phyloP scores from a whole-genome alignment of 2,888 invertebrate species.

The Eristalis tenax region DNA sequence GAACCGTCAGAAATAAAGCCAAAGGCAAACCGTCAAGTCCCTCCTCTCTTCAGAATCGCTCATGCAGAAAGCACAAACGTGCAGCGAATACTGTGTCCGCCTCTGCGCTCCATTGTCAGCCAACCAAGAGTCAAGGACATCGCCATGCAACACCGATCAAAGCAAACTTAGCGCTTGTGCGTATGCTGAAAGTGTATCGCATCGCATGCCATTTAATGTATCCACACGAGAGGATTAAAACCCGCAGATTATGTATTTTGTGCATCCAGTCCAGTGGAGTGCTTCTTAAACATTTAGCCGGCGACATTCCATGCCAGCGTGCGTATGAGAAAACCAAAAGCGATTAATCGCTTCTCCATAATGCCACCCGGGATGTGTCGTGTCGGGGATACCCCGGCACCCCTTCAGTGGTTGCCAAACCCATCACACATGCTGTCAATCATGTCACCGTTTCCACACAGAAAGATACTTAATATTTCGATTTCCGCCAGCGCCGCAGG shows the following conservation, averaged over 20 bases:
- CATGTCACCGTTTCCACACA: neutral
- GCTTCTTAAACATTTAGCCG: conserved; percentile 1
- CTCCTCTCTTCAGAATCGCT: neutral
- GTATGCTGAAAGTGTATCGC: neutral
- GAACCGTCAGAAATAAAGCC: neutral
- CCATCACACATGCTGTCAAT: neutral
- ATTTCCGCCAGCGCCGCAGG: conserved; percentile 24
- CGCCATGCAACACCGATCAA: neutral
- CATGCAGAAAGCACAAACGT: neutral
- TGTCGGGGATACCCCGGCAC: neutral
- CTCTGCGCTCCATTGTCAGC: neutral
- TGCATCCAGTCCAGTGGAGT: neutral
- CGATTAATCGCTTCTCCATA: conserved; percentile 4
- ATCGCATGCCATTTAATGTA: neutral
- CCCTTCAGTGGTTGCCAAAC: neutral
- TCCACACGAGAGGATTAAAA: neutral
- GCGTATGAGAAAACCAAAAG: neutral
- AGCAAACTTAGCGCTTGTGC: neutral
- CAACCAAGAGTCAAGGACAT: neutral
- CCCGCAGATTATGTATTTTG: neutral
- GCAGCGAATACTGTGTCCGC: neutral
- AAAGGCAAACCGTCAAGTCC: neutral
- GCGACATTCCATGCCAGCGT: neutral
- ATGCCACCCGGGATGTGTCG: neutral
- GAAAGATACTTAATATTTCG: conserved; percentile 44